phyloP scores from a whole-genome alignment of 2,888 invertebrate genomes.

The Caenorhabditis afra region DNA sequence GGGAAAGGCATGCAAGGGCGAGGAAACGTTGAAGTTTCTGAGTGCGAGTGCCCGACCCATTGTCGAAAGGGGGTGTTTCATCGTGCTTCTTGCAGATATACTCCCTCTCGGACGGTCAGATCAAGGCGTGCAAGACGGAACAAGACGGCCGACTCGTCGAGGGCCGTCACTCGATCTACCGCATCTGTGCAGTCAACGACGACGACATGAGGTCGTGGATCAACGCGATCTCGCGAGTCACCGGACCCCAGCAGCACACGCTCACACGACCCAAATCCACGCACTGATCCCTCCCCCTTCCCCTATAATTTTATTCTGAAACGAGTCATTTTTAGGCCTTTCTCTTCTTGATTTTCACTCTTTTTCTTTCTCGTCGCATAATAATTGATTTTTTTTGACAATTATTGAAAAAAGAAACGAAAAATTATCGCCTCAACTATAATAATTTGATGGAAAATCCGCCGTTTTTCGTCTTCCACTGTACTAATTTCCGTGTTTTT shows the following conservation, averaged over 20 bases:
- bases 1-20: no score
- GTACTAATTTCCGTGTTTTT: not conserved
- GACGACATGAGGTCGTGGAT: constrained; percentile 71
- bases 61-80: no score
- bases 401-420: no score
- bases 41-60: no score
- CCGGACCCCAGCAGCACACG: constrained; percentile 54
- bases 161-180: constrained; percentile 84
- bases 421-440: constrained; percentile 5
- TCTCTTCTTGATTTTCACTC: not conserved
- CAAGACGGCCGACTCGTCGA: constrained; percentile 91
- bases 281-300: constrained; percentile 38
- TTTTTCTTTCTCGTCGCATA: constrained; percentile 14
- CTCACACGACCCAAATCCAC: constrained; percentile 64
- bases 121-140: constrained; percentile 72
- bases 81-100: constrained; percentile 60
- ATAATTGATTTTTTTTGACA: not conserved
- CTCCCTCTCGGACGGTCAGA: constrained; percentile 67
- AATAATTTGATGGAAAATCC: not conserved
- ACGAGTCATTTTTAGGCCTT: constrained; percentile 38
- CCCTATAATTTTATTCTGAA: constrained; percentile 2
- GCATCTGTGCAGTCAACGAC: constrained; percentile 93
- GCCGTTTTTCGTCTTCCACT: no score
- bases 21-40: no score
- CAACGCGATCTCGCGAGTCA: constrained; percentile 61